Percentiles rank a stretch among this genome's conserved stretches.
Conservation (phyloP, 2,888 invertebrate genomes). For the Perdita meconis region DNA sequence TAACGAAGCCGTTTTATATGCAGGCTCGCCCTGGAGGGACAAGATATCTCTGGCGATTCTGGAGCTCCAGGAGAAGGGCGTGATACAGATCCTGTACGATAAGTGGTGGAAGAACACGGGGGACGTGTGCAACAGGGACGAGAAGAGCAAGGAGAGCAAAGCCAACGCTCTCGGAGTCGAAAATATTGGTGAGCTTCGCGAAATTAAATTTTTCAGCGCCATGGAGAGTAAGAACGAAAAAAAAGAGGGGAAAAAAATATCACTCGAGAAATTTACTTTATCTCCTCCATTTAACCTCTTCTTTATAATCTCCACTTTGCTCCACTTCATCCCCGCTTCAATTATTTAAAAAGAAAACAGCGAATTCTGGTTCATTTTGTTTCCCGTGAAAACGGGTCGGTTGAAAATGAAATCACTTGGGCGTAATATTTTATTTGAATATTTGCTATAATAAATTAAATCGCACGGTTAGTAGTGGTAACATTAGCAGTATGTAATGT, state of each 20-base stretch:
- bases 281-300: no score
- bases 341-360: no score
- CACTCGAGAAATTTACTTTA: constrained; percentile 19
- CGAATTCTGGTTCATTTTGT: no score
- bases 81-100: constrained; percentile 96
- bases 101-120: constrained; percentile 99
- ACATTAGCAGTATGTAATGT: no score
- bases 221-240: no score
- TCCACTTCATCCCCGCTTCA: no score
- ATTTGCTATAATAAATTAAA: no score
- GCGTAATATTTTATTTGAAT: no score
- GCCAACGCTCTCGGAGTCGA: constrained; percentile 96
- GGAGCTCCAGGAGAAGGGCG: constrained; percentile 97
- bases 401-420: no score
- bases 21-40: constrained; percentile 97
- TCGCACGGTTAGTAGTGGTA: no score
- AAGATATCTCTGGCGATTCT: constrained; percentile 97
- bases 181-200: constrained; percentile 89
- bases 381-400: no score
- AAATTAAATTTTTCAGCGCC: constrained; percentile 21
- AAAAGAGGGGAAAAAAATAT: background rate
- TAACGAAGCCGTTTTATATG: constrained; percentile 68
- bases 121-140: constrained; percentile 94
- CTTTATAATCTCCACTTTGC: no score
- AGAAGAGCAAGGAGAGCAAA: constrained; percentile 95